These are phyloP conservation scores for Cyprinodon variegatus DNA, from an alignment of 2,113 vertebrate genomes.

Conservation along the genomic window DNA sequence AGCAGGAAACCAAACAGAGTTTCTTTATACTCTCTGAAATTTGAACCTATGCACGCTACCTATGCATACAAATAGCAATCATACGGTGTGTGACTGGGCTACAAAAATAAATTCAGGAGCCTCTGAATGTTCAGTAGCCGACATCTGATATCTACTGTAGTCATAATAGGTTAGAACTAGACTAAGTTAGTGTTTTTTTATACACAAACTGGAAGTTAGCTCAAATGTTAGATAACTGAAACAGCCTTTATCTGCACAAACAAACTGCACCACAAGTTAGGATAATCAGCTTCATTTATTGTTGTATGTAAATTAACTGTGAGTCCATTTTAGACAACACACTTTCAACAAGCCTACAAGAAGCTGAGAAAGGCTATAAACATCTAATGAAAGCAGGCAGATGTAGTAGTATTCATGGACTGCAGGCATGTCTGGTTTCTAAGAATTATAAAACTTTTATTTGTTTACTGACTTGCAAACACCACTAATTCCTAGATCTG, in stretches of 20 bases:
- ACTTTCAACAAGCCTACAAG: neutral
- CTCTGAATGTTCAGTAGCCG: neutral
- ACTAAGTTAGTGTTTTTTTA: too few relatives aligned
- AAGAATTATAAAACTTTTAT: neutral
- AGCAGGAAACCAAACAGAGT: too few relatives aligned
- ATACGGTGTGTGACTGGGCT: neutral
- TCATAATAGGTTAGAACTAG: too few relatives aligned
- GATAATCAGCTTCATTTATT: neutral
- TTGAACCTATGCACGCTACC: too few relatives aligned
- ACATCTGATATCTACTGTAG: neutral
- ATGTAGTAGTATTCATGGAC: neutral
- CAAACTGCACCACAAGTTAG: neutral
- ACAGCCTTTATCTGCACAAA: neutral
- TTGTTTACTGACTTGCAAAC: neutral
- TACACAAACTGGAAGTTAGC: neutral
- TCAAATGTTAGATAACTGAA: neutral
- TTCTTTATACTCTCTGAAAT: too few relatives aligned
- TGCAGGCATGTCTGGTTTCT: neutral
- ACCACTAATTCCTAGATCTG: neutral
- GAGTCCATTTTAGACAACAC: neutral
- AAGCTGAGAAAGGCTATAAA: neutral
- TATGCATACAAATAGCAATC: too few relatives aligned
- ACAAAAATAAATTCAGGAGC: neutral
- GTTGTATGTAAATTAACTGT: neutral
- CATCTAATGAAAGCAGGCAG: neutral